Conservation (phyloP, 2,888 invertebrate genomes). For the Eudasyphora cyanicolor region DNA sequence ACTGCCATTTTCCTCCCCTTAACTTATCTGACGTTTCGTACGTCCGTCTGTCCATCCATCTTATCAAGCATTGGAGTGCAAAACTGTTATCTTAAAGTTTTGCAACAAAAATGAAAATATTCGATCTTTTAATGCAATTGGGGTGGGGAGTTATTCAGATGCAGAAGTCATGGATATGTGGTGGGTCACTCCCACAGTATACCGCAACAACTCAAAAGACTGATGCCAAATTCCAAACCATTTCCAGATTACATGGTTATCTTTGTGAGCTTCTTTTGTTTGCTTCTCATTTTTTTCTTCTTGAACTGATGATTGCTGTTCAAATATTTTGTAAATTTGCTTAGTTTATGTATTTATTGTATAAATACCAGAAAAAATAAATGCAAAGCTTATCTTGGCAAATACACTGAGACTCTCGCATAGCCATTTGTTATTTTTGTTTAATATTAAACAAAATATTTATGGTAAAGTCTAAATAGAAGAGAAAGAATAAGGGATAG, state of each 20-base stretch:
- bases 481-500: background rate
- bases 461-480: background rate
- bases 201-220: background rate
- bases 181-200: background rate
- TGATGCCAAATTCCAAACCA: conserved; percentile 2
- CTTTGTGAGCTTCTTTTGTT: conserved; percentile 7
- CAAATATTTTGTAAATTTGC: conserved; percentile 19
- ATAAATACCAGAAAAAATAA: background rate
- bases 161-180: background rate
- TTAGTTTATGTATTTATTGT: conserved; percentile 26
- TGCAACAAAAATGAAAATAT: conserved; percentile 18
- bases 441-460: conserved; percentile 15
- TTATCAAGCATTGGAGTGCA: background rate
- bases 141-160: background rate
- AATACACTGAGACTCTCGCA: background rate
- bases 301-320: background rate
- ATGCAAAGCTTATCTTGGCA: conserved; percentile 4
- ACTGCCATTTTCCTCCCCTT: background rate
- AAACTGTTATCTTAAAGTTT: conserved; percentile 27
- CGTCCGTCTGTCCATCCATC: too few relatives aligned
- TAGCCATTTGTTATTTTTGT: background rate
- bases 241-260: conserved; percentile 6
- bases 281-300: background rate
- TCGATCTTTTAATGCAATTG: conserved; percentile 9
- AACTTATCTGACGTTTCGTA: background rate